These are phyloP conservation scores for Ceratotherium simum DNA, from an alignment of 2,113 vertebrate species.

Conservation along the genomic window DNA sequence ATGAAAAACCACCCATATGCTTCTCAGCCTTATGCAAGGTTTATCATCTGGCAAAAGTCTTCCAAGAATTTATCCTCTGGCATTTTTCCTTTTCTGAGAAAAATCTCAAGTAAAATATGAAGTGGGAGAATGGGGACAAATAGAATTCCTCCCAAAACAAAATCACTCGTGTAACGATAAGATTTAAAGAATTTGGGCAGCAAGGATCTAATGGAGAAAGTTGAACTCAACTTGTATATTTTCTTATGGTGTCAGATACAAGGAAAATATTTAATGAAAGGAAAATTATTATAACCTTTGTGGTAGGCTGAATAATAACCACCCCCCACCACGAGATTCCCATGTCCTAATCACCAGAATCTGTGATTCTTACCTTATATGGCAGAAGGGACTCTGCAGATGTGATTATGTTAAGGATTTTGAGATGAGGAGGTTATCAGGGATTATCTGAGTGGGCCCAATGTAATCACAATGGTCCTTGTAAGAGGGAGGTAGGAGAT, in stretches of 20 bases:
- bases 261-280: neutral
- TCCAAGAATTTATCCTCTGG: neutral
- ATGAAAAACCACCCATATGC: neutral
- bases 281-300: neutral
- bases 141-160: neutral
- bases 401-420: neutral
- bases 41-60: slow-evolving; percentile 30
- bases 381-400: neutral
- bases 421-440: neutral
- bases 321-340: neutral
- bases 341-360: neutral
- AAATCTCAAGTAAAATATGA: slow-evolving; percentile 38
- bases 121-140: neutral
- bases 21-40: neutral
- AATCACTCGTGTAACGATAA: neutral
- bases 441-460: neutral
- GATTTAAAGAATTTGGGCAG: neutral
- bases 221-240: neutral
- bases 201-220: neutral
- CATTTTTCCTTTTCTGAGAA: slow-evolving; percentile 17
- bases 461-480: neutral
- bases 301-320: neutral
- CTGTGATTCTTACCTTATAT: neutral
- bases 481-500: neutral
- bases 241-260: neutral